Conservation (phyloP, 2,797 vertebrate species). For the Eulemur mongoz region DNA sequence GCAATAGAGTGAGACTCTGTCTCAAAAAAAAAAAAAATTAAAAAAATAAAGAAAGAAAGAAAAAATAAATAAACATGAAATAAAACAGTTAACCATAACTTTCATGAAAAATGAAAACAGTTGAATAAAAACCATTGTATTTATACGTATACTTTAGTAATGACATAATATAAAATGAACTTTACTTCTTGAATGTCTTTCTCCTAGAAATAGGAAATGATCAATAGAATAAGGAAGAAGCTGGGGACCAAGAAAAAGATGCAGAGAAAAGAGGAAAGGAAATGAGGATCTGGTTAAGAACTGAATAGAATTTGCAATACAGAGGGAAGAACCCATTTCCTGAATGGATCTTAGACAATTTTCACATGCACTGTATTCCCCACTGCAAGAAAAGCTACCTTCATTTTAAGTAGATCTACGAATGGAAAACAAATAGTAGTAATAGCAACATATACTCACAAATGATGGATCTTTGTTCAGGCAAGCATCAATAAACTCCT, state of each 20-base stretch:
- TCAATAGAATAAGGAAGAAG: constrained; percentile 26
- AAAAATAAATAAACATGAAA: not conserved
- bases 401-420: not conserved
- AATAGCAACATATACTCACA: constrained; percentile 84
- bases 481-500: constrained; percentile 90
- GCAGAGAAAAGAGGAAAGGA: not conserved
- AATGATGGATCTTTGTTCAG: constrained; percentile 90
- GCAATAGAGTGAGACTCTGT: no score
- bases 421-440: not conserved
- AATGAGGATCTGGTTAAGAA: constrained; percentile 1
- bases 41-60: not conserved
- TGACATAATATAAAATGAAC: not conserved
- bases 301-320: not conserved
- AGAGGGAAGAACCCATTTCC: not conserved
- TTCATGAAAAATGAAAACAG: constrained; percentile 29
- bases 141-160: constrained; percentile 11
- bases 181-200: constrained; percentile 22
- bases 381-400: not conserved
- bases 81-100: not conserved
- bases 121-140: not conserved
- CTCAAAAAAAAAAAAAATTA: not conserved
- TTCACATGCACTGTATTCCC: not conserved
- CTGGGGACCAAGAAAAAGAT: not conserved
- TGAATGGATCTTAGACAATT: not conserved
- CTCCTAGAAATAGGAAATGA: constrained; percentile 40